Base-by-base conservation (phyloP, 2,888 invertebrate genomes). In the Carcina quercana region DNA sequence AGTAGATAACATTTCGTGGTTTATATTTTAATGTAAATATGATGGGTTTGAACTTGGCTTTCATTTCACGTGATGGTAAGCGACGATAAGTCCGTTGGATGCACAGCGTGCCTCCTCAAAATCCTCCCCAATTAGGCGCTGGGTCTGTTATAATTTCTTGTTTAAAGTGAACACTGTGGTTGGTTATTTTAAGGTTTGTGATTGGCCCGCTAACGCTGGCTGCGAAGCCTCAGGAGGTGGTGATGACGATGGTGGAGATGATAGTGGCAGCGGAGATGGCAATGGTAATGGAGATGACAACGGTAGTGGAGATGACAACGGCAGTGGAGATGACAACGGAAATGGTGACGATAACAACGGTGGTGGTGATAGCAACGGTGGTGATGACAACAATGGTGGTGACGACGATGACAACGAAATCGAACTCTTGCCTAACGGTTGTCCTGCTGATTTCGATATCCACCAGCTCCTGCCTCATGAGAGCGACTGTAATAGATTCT, bases 391-490 rank as follows among this genome's bases (percentile, higher is more conserved):
- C 2, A 40, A 29, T 1, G 32, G 25, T 4, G 42, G 32, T 2
- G 40, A 31, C 30, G 25, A 1, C 8, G 24, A 37, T 13, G 24
- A 22, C 2, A 37, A 34, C 13, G 39, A 24, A 5, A 32, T 30
- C 2, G 22, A 22, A 22, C 11, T 24, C 2, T 11, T 24, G 11
- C 24, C 24, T 11, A 53, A 51, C 28, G 53, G 53, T 1, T 59
- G 59, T 26, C 59, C 59, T 1, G 42, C 43, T 7, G 43, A 59
- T 28, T 52, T 50, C 25, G 17, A 42, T 3, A 32, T 48, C 1
- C 46, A 59, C 17, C 33, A 40, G 2, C 43, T 61, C 0, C 31
- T 62, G 11, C 57, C 63, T 0, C 58, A 63, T 24, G 48, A 52
- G 5, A 38, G 34, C 0, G 36, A 51, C 13, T 65, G 64, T 28